A percentile compares a stretch with the other conserved stretches of the same genome.
These are phyloP conservation scores for Charadrius vociferus DNA, from an alignment of 2,113 vertebrate species.

Conservation along the genomic window DNA sequence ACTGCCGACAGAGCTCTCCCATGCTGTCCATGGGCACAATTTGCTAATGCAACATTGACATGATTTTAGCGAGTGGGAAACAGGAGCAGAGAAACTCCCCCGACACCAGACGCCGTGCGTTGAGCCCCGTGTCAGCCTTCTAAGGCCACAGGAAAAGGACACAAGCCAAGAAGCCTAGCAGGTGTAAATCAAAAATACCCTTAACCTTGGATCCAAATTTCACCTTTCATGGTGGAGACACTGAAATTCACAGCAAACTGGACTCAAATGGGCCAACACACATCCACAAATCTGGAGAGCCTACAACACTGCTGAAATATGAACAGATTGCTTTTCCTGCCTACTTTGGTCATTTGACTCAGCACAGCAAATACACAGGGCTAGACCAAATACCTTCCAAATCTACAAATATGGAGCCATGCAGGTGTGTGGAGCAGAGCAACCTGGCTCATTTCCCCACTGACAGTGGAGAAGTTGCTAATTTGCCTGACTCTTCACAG, in stretches of 20 bases:
- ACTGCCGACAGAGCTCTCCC: neutral
- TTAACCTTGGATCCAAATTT: neutral
- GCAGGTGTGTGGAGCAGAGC: accelerated
- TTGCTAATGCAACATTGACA: neutral
- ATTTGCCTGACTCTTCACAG: neutral
- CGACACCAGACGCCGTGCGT: neutral
- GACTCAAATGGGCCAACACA: neutral
- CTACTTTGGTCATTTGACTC: neutral
- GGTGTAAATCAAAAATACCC: neutral
- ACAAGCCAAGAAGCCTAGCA: neutral
- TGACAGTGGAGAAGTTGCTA: neutral
- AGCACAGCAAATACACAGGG: neutral
- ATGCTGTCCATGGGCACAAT: neutral
- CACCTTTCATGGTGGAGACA: neutral
- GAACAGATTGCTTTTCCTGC: neutral
- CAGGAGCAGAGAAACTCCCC: neutral
- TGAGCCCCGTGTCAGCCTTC: neutral
- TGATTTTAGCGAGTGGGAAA: neutral
- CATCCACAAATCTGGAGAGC: neutral
- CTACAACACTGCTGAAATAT: neutral
- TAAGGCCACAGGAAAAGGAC: neutral
- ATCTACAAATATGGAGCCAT: accelerated
- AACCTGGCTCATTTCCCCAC: neutral
- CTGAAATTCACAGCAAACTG: neutral
- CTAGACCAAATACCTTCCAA: neutral